Evolutionary conservation across 2,797 vertebrate species (phyloP).

Genomic region (Fundulus diaphanus): DNA sequence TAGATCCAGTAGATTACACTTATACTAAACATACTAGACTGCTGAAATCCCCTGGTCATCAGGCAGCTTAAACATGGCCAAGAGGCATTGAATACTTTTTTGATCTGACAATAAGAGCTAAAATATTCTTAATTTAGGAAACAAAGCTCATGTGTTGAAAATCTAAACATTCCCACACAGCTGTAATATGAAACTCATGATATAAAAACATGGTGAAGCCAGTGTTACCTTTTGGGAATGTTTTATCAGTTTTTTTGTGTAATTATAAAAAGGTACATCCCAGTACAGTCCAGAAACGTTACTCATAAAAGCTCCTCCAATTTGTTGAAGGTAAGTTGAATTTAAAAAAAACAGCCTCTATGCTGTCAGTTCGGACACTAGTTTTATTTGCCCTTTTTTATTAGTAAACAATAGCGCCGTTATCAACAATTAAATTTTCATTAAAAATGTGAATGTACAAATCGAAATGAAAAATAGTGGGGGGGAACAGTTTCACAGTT

Average conservation of each 20-base stretch:
- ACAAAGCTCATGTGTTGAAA: not conserved
- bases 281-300: not conserved
- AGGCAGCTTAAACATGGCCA: not conserved
- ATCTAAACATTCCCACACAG: not conserved
- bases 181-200: not conserved
- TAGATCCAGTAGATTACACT: not conserved
- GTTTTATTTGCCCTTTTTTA: not conserved
- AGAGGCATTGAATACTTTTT: not conserved
- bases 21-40: not conserved
- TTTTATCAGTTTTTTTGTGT: not conserved
- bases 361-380: too few species aligned
- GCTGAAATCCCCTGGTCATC: not conserved
- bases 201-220: not conserved
- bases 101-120: not conserved
- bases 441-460: not conserved
- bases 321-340: not conserved
- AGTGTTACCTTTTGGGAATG: not conserved
- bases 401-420: not conserved
- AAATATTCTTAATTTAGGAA: not conserved
- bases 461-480: not conserved
- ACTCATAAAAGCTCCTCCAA: not conserved
- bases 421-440: not conserved
- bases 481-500: not conserved
- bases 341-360: not conserved
- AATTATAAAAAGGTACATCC: not conserved